Evolutionary conservation across 2,797 vertebrate genomes (phyloP).

Genomic region (Xerus rutilus): DNA sequence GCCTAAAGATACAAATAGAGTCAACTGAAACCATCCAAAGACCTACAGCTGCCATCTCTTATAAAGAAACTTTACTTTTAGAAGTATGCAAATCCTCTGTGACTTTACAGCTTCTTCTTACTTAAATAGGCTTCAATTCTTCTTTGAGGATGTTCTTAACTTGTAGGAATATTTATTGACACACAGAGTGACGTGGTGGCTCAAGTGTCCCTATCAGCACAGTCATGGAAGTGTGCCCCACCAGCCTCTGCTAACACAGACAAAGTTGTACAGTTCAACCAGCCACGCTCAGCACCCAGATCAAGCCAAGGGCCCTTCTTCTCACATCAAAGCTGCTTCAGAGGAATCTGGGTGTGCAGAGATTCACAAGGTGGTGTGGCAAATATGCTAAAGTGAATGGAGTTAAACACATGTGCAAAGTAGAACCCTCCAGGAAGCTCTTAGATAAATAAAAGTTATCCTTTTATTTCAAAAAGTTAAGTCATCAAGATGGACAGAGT

Average conservation of each 20-base stretch:
- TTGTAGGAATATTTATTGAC: background rate
- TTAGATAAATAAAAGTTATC: background rate
- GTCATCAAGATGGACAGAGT: background rate
- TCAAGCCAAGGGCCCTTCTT: background rate
- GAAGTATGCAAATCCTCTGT: background rate
- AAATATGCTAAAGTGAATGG: constrained; percentile 10
- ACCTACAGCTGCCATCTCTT: background rate
- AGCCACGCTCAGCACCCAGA: no score
- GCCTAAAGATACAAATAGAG: background rate
- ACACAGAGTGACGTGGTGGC: background rate
- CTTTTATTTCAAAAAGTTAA: background rate
- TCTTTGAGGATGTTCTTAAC: background rate
- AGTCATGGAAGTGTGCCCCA: background rate
- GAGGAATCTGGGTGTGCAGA: background rate
- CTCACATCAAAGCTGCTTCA: background rate
- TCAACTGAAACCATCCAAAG: background rate
- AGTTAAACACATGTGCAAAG: background rate
- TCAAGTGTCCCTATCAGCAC: background rate
- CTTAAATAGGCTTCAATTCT: background rate
- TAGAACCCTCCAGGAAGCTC: background rate
- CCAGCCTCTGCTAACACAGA: background rate
- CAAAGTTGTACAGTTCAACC: background rate
- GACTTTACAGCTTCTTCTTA: background rate
- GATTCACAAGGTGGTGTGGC: background rate
- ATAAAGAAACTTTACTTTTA: background rate